Base-by-base conservation (phyloP, 2,888 invertebrate genomes). In the Temnothorax ravouxi region DNA sequence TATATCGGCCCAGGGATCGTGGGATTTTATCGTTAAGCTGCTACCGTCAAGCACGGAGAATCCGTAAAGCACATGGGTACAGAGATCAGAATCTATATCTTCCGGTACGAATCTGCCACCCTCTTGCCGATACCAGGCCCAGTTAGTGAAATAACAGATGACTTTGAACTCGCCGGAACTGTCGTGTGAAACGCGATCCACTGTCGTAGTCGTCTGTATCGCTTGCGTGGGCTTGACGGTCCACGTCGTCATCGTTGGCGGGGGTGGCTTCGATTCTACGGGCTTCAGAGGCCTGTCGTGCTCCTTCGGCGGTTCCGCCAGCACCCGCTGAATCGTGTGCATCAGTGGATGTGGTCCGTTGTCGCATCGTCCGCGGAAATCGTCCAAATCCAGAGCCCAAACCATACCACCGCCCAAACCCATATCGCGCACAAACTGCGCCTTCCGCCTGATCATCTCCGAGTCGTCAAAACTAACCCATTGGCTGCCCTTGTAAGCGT, bases 381-480 rank as follows among this genome's bases (percentile, higher is more conserved):
- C 98, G 90, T 98, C 98, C 89, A 98, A 96, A 95, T 98, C 98
- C 52, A 98, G 95, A 0, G 98, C 98, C 98, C 98, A 98, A 62
- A 98, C 96, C 98, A 98, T 98, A 25, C 98, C 98, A 83, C 98
- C 98, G 18, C 97, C 98, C 25, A 99, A 96, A 86, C 97, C 96
- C 95, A 98, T 95, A 18, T 97, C 96, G 86, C 97, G 96, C 52
- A 98, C 96, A 91, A 97, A 97, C 91, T 98, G 96, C 0, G 98
- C 97, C 95, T 99, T 99, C 87, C 96, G 96, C 86, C 96, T 96
- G 62, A 99, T 97, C 95, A 97, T 98, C 50, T 97, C 97, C 11
- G 96, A 95, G 92, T 99, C 98, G 93, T 99, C 99, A 92, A 96
- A 99, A 2, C 98, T 97, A 29, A 98, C 98, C 99, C 99, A 99